Conservation (phyloP, 2,888 invertebrate species). For the Chalcosyrphus nemorum region DNA sequence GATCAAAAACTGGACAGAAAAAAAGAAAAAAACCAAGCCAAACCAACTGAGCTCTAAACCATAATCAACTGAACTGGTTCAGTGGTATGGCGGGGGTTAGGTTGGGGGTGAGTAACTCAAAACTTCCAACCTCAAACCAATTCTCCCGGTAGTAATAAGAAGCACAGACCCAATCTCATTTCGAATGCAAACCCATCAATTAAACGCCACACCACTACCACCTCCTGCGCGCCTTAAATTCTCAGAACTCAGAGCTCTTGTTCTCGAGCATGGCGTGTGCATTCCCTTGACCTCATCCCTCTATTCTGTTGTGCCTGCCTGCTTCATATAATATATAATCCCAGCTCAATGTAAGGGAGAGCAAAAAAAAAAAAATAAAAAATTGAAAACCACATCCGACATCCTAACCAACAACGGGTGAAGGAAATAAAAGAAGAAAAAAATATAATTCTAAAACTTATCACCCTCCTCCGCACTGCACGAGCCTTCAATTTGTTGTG, state of each 20-base stretch:
- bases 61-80: slow-evolving; percentile 8
- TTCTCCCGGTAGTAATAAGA: slow-evolving; percentile 53
- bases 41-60: not conserved
- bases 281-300: slow-evolving; percentile 17
- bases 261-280: slow-evolving; percentile 17
- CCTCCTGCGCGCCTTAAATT: slow-evolving; percentile 40
- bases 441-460: slow-evolving; percentile 49
- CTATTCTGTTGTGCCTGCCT: not conserved
- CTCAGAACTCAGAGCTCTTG: slow-evolving; percentile 53
- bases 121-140: slow-evolving; percentile 19
- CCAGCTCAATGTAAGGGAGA: not conserved
- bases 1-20: slow-evolving; percentile 8
- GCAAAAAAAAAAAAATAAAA: not conserved
- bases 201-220: slow-evolving; percentile 36
- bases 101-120: not conserved
- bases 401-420: not conserved
- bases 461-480: slow-evolving; percentile 63
- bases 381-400: slow-evolving; percentile 62
- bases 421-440: slow-evolving; percentile 5
- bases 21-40: not conserved
- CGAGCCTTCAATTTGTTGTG: slow-evolving; percentile 67
- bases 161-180: slow-evolving; percentile 52
- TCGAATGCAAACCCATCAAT: slow-evolving; percentile 56
- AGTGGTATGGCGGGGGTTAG: not conserved
- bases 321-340: not conserved